Evolutionary conservation across 1,140 invertebrate species (phyloP).

Genomic region (Procambarus virginalis): DNA sequence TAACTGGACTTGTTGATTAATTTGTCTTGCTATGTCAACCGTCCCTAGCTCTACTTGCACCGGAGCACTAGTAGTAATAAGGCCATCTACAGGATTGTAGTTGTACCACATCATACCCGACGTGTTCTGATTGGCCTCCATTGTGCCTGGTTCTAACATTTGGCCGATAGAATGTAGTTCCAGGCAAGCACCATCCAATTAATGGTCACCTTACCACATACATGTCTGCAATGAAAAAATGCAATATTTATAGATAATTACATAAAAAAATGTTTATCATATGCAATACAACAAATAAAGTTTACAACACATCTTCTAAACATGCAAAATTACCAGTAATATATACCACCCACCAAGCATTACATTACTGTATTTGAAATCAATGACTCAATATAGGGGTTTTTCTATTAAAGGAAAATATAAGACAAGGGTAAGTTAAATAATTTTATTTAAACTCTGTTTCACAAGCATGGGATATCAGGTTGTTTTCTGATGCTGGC

Average conservation of each 20-base stretch:
- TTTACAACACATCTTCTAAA: background rate
- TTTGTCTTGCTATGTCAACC: conserved; percentile 60
- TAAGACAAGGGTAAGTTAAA: conserved; percentile 46
- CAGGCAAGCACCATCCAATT: background rate
- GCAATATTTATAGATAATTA: background rate
- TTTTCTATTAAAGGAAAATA: conserved; percentile 27
- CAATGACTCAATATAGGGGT: background rate
- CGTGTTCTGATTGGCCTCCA: conserved; percentile 43
- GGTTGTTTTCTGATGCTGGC: conserved; percentile 61
- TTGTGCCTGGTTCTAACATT: conserved; percentile 6
- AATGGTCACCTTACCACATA: conserved; percentile 26
- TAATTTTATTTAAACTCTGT: conserved; percentile 51
- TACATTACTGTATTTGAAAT: conserved; percentile 1
- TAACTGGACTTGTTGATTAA: conserved; percentile 58
- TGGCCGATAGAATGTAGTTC: background rate
- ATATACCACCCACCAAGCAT: background rate
- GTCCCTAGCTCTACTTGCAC: conserved; percentile 62
- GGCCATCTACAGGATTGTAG: conserved; percentile 50
- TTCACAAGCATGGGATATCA: conserved; percentile 67
- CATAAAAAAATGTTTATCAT: background rate
- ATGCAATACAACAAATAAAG: background rate
- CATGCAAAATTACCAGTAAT: background rate
- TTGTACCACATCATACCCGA: conserved; percentile 58
- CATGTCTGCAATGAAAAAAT: conserved; percentile 45
- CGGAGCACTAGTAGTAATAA: conserved; percentile 53